Conservation (phyloP, 2,797 vertebrate genomes). For the Pagetopsis macropterus region DNA sequence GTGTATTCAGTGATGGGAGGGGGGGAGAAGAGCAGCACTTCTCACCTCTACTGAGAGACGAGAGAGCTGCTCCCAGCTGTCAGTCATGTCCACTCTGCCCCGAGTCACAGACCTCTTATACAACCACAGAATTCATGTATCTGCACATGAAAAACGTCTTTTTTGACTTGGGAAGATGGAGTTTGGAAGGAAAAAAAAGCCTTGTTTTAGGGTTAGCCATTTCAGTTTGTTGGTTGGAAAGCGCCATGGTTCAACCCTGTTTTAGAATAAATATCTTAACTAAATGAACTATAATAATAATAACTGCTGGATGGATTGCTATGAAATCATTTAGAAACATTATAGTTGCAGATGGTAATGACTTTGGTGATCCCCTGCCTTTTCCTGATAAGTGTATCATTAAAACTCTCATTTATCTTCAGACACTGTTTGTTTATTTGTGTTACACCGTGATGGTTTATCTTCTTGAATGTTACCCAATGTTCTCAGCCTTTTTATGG, state of each 20-base stretch:
- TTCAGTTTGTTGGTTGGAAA: neutral
- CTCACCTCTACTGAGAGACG: constrained; percentile 36
- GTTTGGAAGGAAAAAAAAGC: neutral
- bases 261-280: neutral
- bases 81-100: constrained; percentile 24
- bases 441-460: constrained; percentile 3
- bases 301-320: neutral
- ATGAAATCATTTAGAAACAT: neutral
- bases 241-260: neutral
- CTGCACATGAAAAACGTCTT: neutral
- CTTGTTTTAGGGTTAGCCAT: neutral
- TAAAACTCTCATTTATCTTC: neutral
- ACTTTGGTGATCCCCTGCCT: neutral
- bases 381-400: neutral
- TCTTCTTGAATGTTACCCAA: neutral
- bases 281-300: no score
- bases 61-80: constrained; percentile 36
- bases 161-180: constrained; percentile 14
- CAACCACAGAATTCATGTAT: constrained; percentile 28
- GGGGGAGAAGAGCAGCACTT: constrained; percentile 39
- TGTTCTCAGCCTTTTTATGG: neutral
- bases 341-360: neutral
- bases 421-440: neutral
- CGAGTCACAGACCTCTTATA: constrained; percentile 36
- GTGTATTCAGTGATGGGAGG: constrained; percentile 2